phyloP scores from a whole-genome alignment of 2,797 vertebrate genomes.

The Coendou prehensilis region DNA sequence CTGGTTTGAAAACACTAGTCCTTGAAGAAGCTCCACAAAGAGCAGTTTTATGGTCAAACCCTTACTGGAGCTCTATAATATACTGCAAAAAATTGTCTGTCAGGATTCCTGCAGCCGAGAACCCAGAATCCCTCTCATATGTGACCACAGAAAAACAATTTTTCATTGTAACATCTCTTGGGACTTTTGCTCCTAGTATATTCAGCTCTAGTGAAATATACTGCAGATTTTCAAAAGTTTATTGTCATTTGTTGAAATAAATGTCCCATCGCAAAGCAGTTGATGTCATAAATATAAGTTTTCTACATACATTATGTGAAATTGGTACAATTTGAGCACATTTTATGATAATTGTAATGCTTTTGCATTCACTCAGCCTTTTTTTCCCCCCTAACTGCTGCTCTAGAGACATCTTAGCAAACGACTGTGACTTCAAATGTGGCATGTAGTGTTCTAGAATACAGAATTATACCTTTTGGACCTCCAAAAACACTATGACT shows the following conservation, averaged over 20 bases:
- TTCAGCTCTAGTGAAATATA: not conserved
- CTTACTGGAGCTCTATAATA: not conserved
- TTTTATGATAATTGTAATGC: not conserved
- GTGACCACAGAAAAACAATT: not conserved
- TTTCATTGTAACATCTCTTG: not conserved
- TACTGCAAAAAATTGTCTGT: not conserved
- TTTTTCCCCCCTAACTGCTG: not conserved
- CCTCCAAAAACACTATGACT: not conserved
- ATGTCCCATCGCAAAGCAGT: not conserved
- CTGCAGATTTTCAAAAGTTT: not conserved
- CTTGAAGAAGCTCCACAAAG: not conserved
- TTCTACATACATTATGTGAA: slow-evolving; percentile 13
- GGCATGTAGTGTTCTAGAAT: not conserved
- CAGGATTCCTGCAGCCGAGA: not conserved
- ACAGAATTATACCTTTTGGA: not conserved
- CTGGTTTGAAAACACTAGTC: not conserved
- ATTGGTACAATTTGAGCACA: not conserved
- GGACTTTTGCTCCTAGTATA: slow-evolving; percentile 11
- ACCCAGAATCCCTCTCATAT: slow-evolving; percentile 10
- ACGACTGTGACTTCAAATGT: not conserved
- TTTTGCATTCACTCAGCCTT: not conserved
- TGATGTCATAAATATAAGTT: not conserved
- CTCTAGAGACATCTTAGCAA: not conserved
- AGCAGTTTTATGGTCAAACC: not conserved
- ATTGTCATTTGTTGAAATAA: slow-evolving; percentile 1